Evolutionary conservation across 2,888 invertebrate genomes (phyloP), one percentile per base, ranked within the genome.

Genomic region (Ecdyonurus torrentis): DNA sequence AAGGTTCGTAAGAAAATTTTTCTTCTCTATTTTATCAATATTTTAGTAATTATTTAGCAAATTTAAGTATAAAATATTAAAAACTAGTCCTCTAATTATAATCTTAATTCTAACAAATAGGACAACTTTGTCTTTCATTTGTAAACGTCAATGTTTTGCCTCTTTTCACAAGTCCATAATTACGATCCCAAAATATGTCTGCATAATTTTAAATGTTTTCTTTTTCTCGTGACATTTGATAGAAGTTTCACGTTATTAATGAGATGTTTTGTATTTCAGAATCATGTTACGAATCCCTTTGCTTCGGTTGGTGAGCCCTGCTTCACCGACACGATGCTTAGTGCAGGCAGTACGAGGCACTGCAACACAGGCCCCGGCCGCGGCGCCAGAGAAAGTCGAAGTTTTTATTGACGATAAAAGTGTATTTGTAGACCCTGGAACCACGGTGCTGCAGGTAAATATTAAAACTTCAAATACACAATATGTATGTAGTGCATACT

Each of bases 391-490:
- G 66, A 86, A 89, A 72, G 83, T 97, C 58, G 97, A 98, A 79
- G 89, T 99, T 59, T 99, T 97, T 77, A 89, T 99, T 70, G 95
- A 99, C 81, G 98, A 96, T 75, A 89, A 93, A 74, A 87, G 90
- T 66, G 95, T 99, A 1, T 78, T 88, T 72, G 98, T 98, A 52
- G 85, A 88, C 58, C 97, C 98, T 24, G 98, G 98, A 63, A 96
- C 96, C 25, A 99, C 99, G 58, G 93, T 99, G 23, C 78, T 99
- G 65, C 95, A 95, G 84, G 94, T 92, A 75, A 71, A n/a, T n/a
- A n/a, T n/a, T n/a, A n/a, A n/a, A n/a, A n/a, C n/a, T n/a, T n/a
- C n/a, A n/a, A n/a, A n/a, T n/a, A n/a, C n/a, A n/a, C n/a, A n/a
- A n/a, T n/a, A n/a, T n/a, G n/a, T n/a, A n/a, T n/a, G n/a, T n/a